Evolutionary conservation across 1,140 invertebrate species (phyloP), one percentile per base, ranked within the genome.

Genomic region (Drosophila virilis): DNA sequence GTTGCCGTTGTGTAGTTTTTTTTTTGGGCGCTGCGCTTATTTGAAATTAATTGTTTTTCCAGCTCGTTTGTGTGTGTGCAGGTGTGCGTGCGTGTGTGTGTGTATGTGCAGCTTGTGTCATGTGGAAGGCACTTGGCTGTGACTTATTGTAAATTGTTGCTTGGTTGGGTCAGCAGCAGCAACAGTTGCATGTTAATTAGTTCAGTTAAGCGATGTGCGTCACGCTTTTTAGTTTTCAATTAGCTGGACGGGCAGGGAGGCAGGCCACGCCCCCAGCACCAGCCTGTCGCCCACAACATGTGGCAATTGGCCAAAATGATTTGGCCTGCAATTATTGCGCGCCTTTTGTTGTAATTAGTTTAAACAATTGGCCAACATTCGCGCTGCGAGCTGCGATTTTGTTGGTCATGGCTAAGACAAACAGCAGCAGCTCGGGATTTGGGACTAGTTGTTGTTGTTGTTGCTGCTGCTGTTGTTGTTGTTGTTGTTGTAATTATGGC

Each of bases 121-220:
- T 17, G 15, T 6, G 10, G 12, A 2, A 22, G 38, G 38, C 40
- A n/a, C n/a, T 42, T 38, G 17, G 3, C 42, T 61, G 48, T 46
- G 57, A 60, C 35, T 52, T 52, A 52, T 61, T 62, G 67, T 46
- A 33, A 40, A 40, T 55, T 22, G 35, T 54, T 28, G 59, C 35
- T 22, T 13, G 32, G 45, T n/a, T 38, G 60, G 61, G 50, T 50
- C 61, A 51, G 78, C 22, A 2, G 22, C 67, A 2, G 22, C 67
- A 83, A 68, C 77, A 66, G 72, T 80, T 83, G 80, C 77, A 83
- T 79, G 60, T 60, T 79, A 83, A 84, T 84, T 84, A 79, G 64
- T 57, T 13, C 1, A 38, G 15, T 9, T 42, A 10, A 8, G 43
- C 50, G 35, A 42, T 22, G 59, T 12, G 32, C 64, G 74, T 83